Base-by-base conservation (phyloP, 2,113 vertebrate genomes). In the Climacteris rufus region DNA sequence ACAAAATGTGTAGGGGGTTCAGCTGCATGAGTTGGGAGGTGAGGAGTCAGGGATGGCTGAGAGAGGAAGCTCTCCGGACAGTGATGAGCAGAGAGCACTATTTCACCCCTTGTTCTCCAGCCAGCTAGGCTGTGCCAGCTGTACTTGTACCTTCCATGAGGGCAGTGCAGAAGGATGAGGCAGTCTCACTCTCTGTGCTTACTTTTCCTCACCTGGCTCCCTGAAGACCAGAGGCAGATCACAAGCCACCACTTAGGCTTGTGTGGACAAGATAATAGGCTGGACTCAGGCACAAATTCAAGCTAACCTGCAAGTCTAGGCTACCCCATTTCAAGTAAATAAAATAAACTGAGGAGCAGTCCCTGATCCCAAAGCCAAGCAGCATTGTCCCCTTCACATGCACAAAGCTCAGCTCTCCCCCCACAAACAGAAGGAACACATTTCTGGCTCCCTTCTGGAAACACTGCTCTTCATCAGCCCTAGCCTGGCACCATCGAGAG, bases 371-470 rank as follows among this genome's bases (percentile, higher is more conserved):
- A 69, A 87, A 81, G 11, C 27, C 49, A 37, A 90, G 24, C 3
- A 15, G 4, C 7, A 6, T 1, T 15, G 8, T 47, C 33, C 7
- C 2, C 22, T 42, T 76, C 37, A 25, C 7, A 40, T 4, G 7
- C 37, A 39, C 20, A 80, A 86, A 80, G 19, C 21, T 59, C 61
- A 14, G 2, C 4, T 42, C 31, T 69, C 72, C 35, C 19, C 13
- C 9, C n/a, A 49, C 0, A 0, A 68, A 30, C 5, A 40, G 24
- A 13, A 64, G 37, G n/a, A n/a, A 40, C 12, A 28, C 8, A 19
- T 49, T 91, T 71, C 53, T 50, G 40, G 3, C 9, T 82, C 9
- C 17, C 27, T 71, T 42, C 37, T 85, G 42, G 59, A 65, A 83
- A 40, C 1, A 64, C 37, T 47, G 7, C 5, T 12, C 22, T 8